These are phyloP conservation scores for Rhynchonema sp. DNA, from an alignment of 2,888 invertebrate genomes.

Conservation along the genomic window DNA sequence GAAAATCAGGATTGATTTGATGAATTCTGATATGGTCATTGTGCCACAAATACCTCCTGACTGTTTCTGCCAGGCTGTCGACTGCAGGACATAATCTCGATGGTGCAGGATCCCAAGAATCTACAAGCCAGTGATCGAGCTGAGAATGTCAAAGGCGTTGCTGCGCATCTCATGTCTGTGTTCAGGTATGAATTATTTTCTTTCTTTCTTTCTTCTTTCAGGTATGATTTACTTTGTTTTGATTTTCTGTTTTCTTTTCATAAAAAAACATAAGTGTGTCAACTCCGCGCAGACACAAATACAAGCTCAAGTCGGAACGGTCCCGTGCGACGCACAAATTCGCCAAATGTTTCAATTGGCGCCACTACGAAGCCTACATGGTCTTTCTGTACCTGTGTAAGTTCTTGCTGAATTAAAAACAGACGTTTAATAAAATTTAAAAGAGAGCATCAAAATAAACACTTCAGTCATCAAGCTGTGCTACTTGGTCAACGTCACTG, in stretches of 20 bases:
- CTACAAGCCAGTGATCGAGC: slow-evolving; percentile 16
- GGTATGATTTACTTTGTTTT: not conserved
- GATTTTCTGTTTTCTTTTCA: not conserved
- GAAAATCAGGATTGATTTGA: no score
- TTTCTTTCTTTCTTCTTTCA: not conserved
- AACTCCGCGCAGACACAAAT: not conserved
- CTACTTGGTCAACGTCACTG: slow-evolving; percentile 20
- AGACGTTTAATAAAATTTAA: not conserved
- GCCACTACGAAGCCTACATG: slow-evolving; percentile 25
- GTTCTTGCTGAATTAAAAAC: not conserved
- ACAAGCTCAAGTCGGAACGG: not conserved
- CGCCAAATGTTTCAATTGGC: slow-evolving; percentile 17
- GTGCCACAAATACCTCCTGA: no score
- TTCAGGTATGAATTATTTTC: slow-evolving; percentile 10
- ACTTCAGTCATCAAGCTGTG: slow-evolving; percentile 22
- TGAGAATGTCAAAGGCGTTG: slow-evolving; percentile 14
- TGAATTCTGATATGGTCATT: no score
- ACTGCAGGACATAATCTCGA: slow-evolving; percentile 22
- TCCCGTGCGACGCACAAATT: not conserved
- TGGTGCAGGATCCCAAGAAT: slow-evolving; percentile 24
- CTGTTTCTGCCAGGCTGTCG: no score
- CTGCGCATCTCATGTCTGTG: slow-evolving; percentile 21
- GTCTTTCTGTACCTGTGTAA: slow-evolving; percentile 22
- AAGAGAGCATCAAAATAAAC: not conserved
- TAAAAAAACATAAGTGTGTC: not conserved